phyloP scores from a whole-genome alignment of 1,140 invertebrate genomes.

The Centruroides sculpturatus region DNA sequence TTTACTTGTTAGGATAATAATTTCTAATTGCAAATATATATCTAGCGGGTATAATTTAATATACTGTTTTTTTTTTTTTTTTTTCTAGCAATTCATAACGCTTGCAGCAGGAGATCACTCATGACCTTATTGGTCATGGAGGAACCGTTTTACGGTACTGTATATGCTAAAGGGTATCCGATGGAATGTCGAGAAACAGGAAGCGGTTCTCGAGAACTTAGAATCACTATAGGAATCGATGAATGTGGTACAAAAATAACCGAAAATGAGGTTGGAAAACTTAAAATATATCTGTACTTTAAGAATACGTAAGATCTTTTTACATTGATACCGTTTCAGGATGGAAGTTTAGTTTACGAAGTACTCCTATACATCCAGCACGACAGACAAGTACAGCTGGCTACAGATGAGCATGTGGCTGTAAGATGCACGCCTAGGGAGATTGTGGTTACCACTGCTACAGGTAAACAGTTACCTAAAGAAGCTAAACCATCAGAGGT shows the following conservation, averaged over 20 bases:
- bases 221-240: slow-evolving; percentile 41
- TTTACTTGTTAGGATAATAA: too few relatives aligned
- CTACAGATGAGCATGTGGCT: slow-evolving; percentile 44
- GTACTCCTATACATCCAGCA: slow-evolving; percentile 50
- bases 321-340: slow-evolving; percentile 12
- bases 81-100: slow-evolving; percentile 28
- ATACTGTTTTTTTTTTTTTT: too few relatives aligned
- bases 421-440: slow-evolving; percentile 36
- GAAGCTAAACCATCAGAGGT: not conserved
- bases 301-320: not conserved
- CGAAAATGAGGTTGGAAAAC: slow-evolving; percentile 29
- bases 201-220: slow-evolving; percentile 35
- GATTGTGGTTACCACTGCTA: not conserved
- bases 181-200: slow-evolving; percentile 44
- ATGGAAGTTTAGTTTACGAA: slow-evolving; percentile 40
- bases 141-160: slow-evolving; percentile 46
- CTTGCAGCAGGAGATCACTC: slow-evolving; percentile 39
- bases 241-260: slow-evolving; percentile 46
- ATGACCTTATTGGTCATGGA: slow-evolving; percentile 39
- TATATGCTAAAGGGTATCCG: slow-evolving; percentile 53
- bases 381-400: slow-evolving; percentile 50
- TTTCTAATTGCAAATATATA: too few relatives aligned
- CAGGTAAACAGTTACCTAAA: not conserved
- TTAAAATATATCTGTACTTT: not conserved
- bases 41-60: not conserved